These are phyloP conservation scores for Brassicogethes aeneus DNA, from an alignment of 2,888 invertebrate genomes.

Conservation along the genomic window DNA sequence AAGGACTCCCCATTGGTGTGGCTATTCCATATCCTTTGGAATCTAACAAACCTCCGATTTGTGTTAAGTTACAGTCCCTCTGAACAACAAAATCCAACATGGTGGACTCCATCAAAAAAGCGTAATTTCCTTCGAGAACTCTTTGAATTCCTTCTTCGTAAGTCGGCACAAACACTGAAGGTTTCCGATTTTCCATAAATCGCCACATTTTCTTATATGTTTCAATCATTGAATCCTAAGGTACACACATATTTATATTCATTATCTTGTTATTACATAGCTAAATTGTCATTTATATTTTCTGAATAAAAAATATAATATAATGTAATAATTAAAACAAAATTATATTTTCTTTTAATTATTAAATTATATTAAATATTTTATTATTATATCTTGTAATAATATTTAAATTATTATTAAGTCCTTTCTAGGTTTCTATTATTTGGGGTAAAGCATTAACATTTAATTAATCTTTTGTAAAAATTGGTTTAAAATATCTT, in stretches of 20 bases:
- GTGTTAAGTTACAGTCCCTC: conserved; percentile 77
- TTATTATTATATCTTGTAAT: too few relatives aligned
- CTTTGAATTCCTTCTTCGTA: conserved; percentile 70
- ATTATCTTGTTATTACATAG: too few relatives aligned
- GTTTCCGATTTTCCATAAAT: conserved; percentile 65
- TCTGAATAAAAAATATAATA: too few relatives aligned
- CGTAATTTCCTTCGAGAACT: conserved; percentile 72
- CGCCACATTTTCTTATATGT: conserved; percentile 78
- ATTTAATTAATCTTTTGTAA: too few relatives aligned
- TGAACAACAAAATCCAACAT: conserved; percentile 78
- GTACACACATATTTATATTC: neutral
- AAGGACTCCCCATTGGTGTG: conserved; percentile 64
- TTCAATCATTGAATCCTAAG: conserved; percentile 67
- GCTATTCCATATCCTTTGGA: conserved; percentile 54
- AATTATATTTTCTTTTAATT: too few relatives aligned
- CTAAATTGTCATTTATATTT: too few relatives aligned
- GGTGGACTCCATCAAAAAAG: conserved; percentile 84
- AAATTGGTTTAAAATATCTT: too few relatives aligned
- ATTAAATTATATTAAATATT: too few relatives aligned
- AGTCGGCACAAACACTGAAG: conserved; percentile 62
- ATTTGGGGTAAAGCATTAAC: too few relatives aligned
- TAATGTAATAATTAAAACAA: too few relatives aligned
- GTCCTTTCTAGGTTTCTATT: too few relatives aligned
- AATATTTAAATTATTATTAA: too few relatives aligned
- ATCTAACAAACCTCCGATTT: conserved; percentile 76